These are phyloP conservation scores for Caerostris darwini DNA, from an alignment of 1,140 invertebrate genomes.

Conservation along the genomic window DNA sequence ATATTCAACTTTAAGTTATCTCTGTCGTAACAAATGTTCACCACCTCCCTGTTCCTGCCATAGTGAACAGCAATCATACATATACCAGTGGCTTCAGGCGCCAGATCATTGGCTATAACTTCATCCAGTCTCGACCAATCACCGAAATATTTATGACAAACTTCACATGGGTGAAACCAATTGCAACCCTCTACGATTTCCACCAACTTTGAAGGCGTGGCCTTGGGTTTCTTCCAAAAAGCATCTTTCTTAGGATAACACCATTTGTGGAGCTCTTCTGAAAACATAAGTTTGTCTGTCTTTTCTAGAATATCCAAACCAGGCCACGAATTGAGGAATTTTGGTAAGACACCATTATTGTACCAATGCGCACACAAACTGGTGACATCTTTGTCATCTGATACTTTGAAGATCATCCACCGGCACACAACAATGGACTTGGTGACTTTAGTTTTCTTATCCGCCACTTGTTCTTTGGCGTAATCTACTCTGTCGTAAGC, in stretches of 20 bases:
- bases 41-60: conserved; percentile 7
- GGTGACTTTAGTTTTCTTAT: conserved; percentile 38
- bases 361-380: conserved; percentile 57
- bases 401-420: conserved; percentile 48
- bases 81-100: background rate
- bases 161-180: conserved; percentile 9
- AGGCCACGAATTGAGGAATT: background rate
- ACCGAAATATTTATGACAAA: conserved; percentile 13
- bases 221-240: conserved; percentile 43
- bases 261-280: conserved; percentile 58
- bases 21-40: background rate
- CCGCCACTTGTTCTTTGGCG: conserved; percentile 1
- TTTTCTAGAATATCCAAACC: background rate
- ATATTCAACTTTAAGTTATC: background rate
- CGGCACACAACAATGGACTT: conserved; percentile 45
- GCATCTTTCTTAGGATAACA: conserved; percentile 61
- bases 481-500: background rate
- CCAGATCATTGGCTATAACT: conserved; percentile 1
- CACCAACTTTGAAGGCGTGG: background rate
- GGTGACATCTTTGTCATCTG: conserved; percentile 34
- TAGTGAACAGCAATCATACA: background rate
- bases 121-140: background rate
- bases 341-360: conserved; percentile 50
- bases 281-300: background rate
- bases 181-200: conserved; percentile 29